Conservation (phyloP, 2,888 invertebrate species). For the Branchellion lobata region DNA sequence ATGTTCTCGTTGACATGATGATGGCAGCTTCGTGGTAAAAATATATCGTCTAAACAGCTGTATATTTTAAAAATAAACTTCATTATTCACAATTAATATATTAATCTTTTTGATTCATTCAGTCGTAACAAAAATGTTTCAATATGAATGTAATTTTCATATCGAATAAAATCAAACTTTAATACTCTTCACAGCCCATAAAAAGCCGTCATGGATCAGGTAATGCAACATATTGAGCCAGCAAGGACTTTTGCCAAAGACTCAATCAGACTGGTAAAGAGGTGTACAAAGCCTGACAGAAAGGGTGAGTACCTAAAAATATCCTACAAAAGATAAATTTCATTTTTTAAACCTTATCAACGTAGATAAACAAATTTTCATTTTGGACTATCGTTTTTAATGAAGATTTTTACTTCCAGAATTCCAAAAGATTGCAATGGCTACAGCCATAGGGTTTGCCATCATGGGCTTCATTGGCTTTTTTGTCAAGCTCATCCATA, state of each 20-base stretch:
- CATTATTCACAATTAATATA: too few species aligned
- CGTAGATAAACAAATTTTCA: neutral
- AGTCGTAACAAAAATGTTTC: too few species aligned
- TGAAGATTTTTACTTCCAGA: conserved; percentile 68
- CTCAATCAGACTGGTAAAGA: conserved; percentile 93
- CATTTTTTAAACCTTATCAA: neutral
- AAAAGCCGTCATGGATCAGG: conserved; percentile 81
- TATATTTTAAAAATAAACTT: too few species aligned
- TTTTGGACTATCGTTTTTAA: neutral
- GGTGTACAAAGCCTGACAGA: conserved; percentile 98
- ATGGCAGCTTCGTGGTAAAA: too few species aligned
- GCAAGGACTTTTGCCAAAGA: conserved; percentile 96
- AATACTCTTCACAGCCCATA: too few species aligned
- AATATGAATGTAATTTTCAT: too few species aligned
- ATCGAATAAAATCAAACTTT: too few species aligned
- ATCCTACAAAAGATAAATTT: neutral
- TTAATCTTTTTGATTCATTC: too few species aligned
- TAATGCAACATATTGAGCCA: conserved; percentile 89
- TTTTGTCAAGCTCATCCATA: conserved; percentile 98
- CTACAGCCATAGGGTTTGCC: conserved; percentile 98
- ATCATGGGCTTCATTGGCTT: conserved; percentile 99
- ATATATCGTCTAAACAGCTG: too few species aligned
- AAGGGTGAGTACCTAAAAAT: conserved; percentile 72
- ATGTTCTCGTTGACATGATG: too few species aligned
- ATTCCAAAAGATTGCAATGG: conserved; percentile 98